Conservation (phyloP, 2,113 vertebrate species). For the Notarius lentiginosus region DNA sequence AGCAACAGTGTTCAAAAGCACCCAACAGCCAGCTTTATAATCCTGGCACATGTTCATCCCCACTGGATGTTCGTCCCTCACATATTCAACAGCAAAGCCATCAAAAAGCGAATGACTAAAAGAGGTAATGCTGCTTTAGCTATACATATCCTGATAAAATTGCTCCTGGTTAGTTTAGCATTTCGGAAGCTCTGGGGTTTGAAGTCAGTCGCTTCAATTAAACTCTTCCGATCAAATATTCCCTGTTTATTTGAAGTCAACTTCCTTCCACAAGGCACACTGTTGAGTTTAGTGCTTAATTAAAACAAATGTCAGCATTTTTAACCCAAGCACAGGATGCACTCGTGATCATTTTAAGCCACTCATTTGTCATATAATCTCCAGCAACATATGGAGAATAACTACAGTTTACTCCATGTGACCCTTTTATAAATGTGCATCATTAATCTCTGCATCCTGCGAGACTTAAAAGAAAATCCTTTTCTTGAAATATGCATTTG, state of each 20-base stretch:
- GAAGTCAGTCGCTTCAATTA: constrained; percentile 20
- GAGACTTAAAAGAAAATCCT: not conserved
- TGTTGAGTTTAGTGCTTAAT: constrained; percentile 20
- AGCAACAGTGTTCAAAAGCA: constrained; percentile 16
- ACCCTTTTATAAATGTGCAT: constrained; percentile 36
- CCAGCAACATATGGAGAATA: constrained; percentile 41
- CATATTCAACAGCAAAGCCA: constrained; percentile 13
- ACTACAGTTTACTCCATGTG: constrained; percentile 21
- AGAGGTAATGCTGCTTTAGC: not conserved
- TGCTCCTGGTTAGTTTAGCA: not conserved
- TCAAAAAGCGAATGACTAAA: not conserved
- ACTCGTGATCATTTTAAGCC: constrained; percentile 4
- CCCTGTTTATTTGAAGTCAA: not conserved
- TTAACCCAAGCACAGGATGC: not conserved
- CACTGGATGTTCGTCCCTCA: constrained; percentile 28
- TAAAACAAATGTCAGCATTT: not conserved
- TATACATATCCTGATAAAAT: not conserved
- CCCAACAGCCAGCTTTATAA: constrained; percentile 5
- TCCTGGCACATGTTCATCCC: constrained; percentile 30
- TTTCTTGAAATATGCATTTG: not conserved
- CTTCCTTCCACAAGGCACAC: not conserved
- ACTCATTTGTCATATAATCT: constrained; percentile 16
- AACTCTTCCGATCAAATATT: not conserved
- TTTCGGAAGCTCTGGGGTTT: not conserved
- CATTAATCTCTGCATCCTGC: constrained; percentile 45